Percentiles rank a stretch among this genome's conserved stretches.
Evolutionary conservation across 2,113 vertebrate genomes (phyloP).

Genomic region (Petroica traversi): DNA sequence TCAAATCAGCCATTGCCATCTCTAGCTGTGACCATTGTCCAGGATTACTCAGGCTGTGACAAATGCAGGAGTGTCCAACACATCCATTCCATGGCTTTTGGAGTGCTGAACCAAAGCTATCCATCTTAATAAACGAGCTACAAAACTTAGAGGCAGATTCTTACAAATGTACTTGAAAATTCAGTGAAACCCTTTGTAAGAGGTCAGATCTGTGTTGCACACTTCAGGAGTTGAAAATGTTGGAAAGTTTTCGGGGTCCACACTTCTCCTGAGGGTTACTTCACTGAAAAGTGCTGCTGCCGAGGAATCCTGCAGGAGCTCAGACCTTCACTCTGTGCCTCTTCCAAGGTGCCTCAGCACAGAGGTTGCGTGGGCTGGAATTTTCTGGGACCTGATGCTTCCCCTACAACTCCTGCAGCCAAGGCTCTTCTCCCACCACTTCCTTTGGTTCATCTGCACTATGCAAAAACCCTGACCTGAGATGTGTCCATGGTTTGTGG

Average conservation of each 20-base stretch:
- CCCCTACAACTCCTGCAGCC: neutral
- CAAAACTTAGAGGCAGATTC: neutral
- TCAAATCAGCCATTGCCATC: neutral
- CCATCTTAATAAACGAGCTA: neutral
- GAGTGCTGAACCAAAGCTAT: neutral
- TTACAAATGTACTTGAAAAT: neutral
- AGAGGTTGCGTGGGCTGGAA: neutral
- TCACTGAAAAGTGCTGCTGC: neutral
- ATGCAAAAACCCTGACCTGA: neutral
- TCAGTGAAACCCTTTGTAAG: neutral
- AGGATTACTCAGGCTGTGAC: too few relatives aligned
- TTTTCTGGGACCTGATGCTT: accelerated
- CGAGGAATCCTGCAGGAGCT: neutral
- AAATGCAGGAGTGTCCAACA: neutral
- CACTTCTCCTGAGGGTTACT: neutral
- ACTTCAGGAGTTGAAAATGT: neutral
- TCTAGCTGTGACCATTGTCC: neutral
- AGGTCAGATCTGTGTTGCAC: neutral
- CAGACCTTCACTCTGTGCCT: neutral
- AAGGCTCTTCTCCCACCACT: neutral
- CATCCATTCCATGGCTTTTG: neutral
- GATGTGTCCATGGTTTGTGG: neutral
- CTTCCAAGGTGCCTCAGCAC: neutral
- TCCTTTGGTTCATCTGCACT: neutral
- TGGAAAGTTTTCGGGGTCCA: neutral